Percentiles rank a stretch among this genome's conserved stretches.
Conservation (phyloP, 2,113 vertebrate genomes). For the Oncorhynchus keta region DNA sequence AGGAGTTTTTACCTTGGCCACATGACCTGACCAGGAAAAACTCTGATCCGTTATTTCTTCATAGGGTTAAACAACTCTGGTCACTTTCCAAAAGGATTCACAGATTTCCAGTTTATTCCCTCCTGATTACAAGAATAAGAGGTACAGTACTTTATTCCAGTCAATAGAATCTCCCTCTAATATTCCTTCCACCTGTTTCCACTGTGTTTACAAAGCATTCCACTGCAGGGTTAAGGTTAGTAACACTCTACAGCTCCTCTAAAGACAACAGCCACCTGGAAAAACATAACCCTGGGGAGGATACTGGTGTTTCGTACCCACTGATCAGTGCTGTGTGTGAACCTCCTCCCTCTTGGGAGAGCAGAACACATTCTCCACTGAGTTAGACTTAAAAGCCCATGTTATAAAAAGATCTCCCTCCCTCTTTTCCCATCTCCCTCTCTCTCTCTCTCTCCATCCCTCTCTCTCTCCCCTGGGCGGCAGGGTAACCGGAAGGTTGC, state of each 20-base stretch:
- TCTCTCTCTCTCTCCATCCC: neutral
- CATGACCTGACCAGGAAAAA: too few species aligned
- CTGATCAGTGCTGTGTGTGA: slow-evolving; percentile 1
- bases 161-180: too few species aligned
- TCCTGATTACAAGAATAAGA: too few species aligned
- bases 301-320: slow-evolving; percentile 19
- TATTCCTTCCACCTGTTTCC: neutral
- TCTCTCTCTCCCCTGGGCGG: neutral
- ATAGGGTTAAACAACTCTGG: too few species aligned
- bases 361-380: neutral
- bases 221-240: slow-evolving; percentile 6
- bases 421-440: too few species aligned
- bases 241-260: slow-evolving; percentile 3
- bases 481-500: too few species aligned
- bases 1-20: too few species aligned
- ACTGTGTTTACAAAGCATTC: slow-evolving; percentile 11
- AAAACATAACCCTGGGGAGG: slow-evolving; percentile 32
- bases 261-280: slow-evolving; percentile 37
- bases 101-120: too few species aligned
- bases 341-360: neutral
- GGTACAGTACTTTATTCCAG: too few species aligned
- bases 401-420: neutral
- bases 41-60: too few species aligned
- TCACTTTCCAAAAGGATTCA: too few species aligned
- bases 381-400: neutral